Conservation (phyloP, 2,888 invertebrate species). For the Cabera pusaria region DNA sequence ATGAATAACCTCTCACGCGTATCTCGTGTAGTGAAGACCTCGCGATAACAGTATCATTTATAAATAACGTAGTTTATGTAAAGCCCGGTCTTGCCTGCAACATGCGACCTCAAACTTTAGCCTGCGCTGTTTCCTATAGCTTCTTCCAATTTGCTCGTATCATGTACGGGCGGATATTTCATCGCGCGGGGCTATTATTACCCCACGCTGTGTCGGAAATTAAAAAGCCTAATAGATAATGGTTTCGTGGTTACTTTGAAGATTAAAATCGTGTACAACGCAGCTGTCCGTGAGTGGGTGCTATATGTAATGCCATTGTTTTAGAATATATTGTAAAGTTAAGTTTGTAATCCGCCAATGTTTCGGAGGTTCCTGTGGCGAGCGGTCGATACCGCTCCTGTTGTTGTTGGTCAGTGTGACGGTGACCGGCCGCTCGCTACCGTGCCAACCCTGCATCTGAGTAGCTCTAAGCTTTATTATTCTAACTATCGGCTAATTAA, state of each 20-base stretch:
- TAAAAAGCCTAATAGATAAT: conserved; percentile 29
- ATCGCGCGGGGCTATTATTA: conserved; percentile 20
- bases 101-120: conserved; percentile 41
- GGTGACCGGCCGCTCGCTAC: too few relatives aligned
- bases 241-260: conserved; percentile 39
- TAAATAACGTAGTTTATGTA: conserved; percentile 27
- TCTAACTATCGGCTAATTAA: conserved; percentile 33
- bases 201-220: conserved; percentile 26
- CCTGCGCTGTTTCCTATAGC: conserved; percentile 39
- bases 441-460: conserved; percentile 41
- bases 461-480: conserved; percentile 46
- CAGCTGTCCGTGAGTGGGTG: conserved; percentile 46
- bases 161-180: conserved; percentile 40
- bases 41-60: conserved; percentile 16
- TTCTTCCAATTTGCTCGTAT: conserved; percentile 32
- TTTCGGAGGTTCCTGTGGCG: conserved; percentile 24
- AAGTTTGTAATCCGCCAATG: conserved; percentile 45
- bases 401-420: too few relatives aligned
- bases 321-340: conserved; percentile 36
- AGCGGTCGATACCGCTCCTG: conserved; percentile 9
- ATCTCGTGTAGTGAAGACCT: conserved; percentile 13
- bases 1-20: conserved; percentile 12
- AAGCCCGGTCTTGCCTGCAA: conserved; percentile 57
- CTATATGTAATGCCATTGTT: conserved; percentile 54
- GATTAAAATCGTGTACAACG: conserved; percentile 38